Evolutionary conservation across 2,888 invertebrate species (phyloP), one percentile per base, ranked within the genome.

Genomic region (Eudasyphora cyanicolor): DNA sequence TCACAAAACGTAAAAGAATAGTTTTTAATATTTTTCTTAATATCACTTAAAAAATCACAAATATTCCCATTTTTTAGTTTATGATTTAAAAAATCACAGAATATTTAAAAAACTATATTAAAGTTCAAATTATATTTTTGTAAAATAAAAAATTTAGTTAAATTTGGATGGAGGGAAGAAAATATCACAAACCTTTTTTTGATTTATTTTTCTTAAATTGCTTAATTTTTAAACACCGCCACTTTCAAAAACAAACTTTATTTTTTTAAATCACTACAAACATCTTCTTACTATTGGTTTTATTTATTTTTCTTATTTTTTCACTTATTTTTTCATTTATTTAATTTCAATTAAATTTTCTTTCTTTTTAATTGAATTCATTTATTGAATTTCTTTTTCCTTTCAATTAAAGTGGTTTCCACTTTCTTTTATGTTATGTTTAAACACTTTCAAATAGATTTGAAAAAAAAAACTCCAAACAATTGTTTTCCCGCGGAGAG

Each of bases 171-270:
- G n/a, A n/a, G n/a, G n/a, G n/a, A n/a, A n/a, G n/a, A n/a, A n/a
- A 45, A 45, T 5, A 1, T 1, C 45, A 45, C 45, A 45, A 45
- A 45, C 45, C 45, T 71, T 71, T 14, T 42, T 69, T 21, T n/a
- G n/a, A 14, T 74, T 42, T 57, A 42, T 7, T 42, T 54, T 51
- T 12, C 35, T 79, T 69, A 42, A 38, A 14, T 49, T 29, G 17
- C 14, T 75, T 29, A 19, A 67, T 80, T 77, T 80, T 24, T 45
- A 76, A 10, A n/a, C n/a, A n/a, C n/a, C n/a, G 24, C 51, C 64
- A 51, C 77, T 74, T 76, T 77, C 73, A n/a, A n/a, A n/a, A n/a
- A n/a, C n/a, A n/a, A n/a, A n/a, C 49, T 75, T 69, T 35, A 57
- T 19, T 17, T 42, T 74, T 12, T 21, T 17, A 57, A 38, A n/a